Base-by-base conservation (phyloP, 2,113 vertebrate genomes). In the Proterorhinus semilunaris region DNA sequence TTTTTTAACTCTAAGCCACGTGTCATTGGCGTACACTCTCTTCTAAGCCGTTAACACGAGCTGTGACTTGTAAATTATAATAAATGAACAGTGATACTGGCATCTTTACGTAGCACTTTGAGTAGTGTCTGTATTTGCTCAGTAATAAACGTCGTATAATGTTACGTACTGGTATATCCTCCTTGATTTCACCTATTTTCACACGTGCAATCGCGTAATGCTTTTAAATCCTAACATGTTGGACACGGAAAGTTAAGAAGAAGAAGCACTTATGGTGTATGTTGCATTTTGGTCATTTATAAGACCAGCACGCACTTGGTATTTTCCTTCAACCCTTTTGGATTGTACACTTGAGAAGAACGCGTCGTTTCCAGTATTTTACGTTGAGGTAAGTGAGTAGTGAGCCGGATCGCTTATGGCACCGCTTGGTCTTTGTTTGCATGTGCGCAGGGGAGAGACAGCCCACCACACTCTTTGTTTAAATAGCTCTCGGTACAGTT, bases 401-500 rank as follows among this genome's bases (percentile, higher is more conserved):
- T 44, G 42, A 10, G 62, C 43, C 17, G 27, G 27, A 36, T 36
- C 27, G 27, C 6, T 9, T 15, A 36, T 62, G 65, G 54, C 65
- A 61, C 50, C 45, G 65, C 52, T 64, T 43, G 52, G 58, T 73
- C 64, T 76, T 64, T 82, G 58, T 84, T 78, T 75, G 75, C 59
- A 63, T 68, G 49, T 68, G 61, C 68, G 68, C 61, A 48, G 64
- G 57, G 59, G 75, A 15, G 66, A 66, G 68, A 69, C 78, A 79
- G 65, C 71, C 75, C 79, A 81, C 70, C 65, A 57, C 82, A 74
- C 72, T 89, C 89, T 92, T 91, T 93, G 88, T 92, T 89, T 91
- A 89, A 88, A 86, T 84, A 84, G 82, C 88, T 84, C 75, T 55
- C 80, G 66, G 86, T 87, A 86, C 86, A 89, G 81, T 86, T 82